Percentiles rank a stretch among this genome's conserved stretches.
Evolutionary conservation across 2,888 invertebrate genomes (phyloP).

Genomic region (Trissoscelio sp.): DNA sequence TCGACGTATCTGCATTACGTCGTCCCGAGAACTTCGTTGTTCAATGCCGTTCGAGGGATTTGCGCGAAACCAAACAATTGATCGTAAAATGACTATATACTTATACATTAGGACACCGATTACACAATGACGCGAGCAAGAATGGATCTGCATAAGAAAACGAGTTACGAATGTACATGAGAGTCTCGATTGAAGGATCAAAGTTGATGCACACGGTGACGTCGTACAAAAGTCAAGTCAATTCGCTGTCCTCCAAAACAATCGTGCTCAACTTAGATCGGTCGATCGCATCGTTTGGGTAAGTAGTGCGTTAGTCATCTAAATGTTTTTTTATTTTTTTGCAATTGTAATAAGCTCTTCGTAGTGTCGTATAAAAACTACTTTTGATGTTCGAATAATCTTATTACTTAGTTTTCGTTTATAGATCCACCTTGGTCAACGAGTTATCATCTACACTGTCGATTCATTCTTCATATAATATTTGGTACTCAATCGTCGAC

Average conservation of each 20-base stretch:
- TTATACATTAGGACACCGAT: slow-evolving; percentile 41
- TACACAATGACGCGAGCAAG: slow-evolving; percentile 40
- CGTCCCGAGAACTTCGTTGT: slow-evolving; percentile 73
- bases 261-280: slow-evolving; percentile 33
- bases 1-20: slow-evolving; percentile 69
- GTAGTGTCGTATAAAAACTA: slow-evolving; percentile 67
- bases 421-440: slow-evolving; percentile 54
- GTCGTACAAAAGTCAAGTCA: slow-evolving; percentile 16
- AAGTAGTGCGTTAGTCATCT: slow-evolving; percentile 31
- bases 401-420: slow-evolving; percentile 33
- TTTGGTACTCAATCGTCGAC: slow-evolving; percentile 23
- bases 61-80: slow-evolving; percentile 35
- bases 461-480: slow-evolving; percentile 50
- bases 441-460: slow-evolving; percentile 44
- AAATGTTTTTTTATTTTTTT: slow-evolving; percentile 47
- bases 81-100: not conserved
- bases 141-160: slow-evolving; percentile 58
- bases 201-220: not conserved
- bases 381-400: slow-evolving; percentile 51
- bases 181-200: too few species aligned
- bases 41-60: slow-evolving; percentile 49
- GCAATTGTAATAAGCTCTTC: slow-evolving; percentile 60
- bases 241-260: too few species aligned
- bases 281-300: not conserved
- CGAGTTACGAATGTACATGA: slow-evolving; percentile 36